Conservation (phyloP, 2,113 vertebrate genomes). For the Maccullochella peelii region DNA sequence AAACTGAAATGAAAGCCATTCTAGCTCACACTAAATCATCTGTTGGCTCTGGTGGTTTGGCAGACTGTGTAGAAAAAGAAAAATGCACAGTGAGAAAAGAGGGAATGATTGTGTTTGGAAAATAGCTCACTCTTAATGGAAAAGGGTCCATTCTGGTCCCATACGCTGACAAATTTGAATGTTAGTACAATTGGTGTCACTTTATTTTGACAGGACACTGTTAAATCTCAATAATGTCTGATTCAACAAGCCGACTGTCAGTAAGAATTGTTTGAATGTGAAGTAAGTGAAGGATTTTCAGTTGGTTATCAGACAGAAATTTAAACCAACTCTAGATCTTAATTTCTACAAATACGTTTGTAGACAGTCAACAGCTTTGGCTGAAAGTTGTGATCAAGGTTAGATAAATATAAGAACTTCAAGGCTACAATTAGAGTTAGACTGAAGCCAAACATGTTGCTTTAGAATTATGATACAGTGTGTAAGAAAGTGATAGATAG, state of each 20-base stretch:
- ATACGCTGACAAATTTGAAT: not conserved
- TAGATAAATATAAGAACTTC: not conserved
- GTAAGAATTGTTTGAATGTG: not conserved
- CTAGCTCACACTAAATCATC: conserved; percentile 53
- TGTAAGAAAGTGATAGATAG: not conserved
- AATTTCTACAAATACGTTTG: not conserved
- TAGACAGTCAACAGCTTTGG: not conserved
- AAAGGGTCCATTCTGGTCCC: conserved; percentile 11
- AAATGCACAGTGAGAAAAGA: not conserved
- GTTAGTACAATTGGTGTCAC: conserved; percentile 1
- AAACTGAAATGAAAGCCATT: conserved; percentile 62
- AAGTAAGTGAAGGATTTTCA: not conserved
- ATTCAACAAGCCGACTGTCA: not conserved
- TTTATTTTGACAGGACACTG: conserved; percentile 8
- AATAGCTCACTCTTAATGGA: conserved; percentile 6
- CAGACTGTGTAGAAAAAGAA: conserved; percentile 11
- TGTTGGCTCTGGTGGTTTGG: conserved; percentile 14
- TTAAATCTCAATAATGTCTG: not conserved
- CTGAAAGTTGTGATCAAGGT: not conserved
- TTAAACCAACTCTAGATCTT: not conserved
- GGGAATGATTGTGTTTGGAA: not conserved
- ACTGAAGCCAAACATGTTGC: too few relatives aligned
- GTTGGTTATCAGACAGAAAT: not conserved
- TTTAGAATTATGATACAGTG: not conserved
- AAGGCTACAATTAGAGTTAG: too few relatives aligned